Evolutionary conservation across 1,140 invertebrate genomes (phyloP), one percentile per base, ranked within the genome.

Genomic region (Zaprionus capensis): DNA sequence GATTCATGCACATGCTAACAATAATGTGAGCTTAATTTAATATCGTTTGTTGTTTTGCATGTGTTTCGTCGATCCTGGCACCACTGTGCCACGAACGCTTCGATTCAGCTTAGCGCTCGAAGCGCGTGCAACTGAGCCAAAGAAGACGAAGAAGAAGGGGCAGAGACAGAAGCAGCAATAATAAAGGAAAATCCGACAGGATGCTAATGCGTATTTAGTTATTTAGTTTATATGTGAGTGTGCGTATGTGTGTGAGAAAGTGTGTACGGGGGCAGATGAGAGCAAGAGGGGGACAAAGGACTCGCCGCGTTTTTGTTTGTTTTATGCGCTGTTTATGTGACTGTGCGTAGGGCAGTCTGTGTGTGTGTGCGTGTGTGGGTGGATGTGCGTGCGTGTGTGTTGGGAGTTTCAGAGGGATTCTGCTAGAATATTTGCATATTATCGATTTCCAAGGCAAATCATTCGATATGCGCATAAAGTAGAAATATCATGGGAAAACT

Each of bases 141-240:
- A 24, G 46, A 1, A 51, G 46, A 49, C 9, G 46, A 17, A 12
- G 20, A 51, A 51, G 46, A 51, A 46, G 41, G 41, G 41, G n/a
- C 6, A 46, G 41, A 46, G 41, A 46, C 41, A 46, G 46, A 20
- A 41, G 76, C 75, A 71, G 79, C 85, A 84, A 88, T 90, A 90
- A 88, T 84, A 81, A 86, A 85, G 71, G 85, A 90, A 88, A 88
- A 88, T 90, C 85, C 85, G 85, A 88, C 84, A 90, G 84, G 85
- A 88, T 88, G 84, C 84, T 88, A 88, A 88, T 88, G 84, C 84
- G 84, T 88, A 88, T 88, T 88, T 88, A 90, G 84, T 88, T 88
- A 88, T 88, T 88, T 88, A 79, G 78, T 79, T 85, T 76, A 72
- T 87, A 49, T 67, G 46, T 36, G 64, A 63, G 75, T 44, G 57